Evolutionary conservation across 2,797 vertebrate genomes (phyloP).

Genomic region (Falco berigora): DNA sequence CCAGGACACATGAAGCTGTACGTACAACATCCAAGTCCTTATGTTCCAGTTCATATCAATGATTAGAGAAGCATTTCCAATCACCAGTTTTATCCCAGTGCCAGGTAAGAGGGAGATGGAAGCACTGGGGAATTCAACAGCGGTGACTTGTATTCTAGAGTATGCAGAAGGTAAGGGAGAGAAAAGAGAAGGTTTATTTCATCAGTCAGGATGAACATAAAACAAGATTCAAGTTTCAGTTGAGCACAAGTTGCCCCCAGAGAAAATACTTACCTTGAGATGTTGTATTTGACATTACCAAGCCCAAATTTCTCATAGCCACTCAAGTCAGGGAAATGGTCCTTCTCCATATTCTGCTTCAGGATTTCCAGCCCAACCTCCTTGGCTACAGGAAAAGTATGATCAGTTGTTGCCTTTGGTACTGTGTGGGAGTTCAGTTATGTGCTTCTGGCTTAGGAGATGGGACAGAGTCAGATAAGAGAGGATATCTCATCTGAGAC

Average conservation of each 20-base stretch:
- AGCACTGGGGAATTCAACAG: slow-evolving; percentile 64
- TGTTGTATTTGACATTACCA: slow-evolving; percentile 66
- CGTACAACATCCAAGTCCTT: slow-evolving; percentile 70
- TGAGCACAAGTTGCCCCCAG: not conserved
- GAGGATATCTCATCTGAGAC: not conserved
- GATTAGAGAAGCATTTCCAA: slow-evolving; percentile 59
- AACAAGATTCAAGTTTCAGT: not conserved
- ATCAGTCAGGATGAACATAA: not conserved
- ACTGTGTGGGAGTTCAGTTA: not conserved
- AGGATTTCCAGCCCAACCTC: slow-evolving; percentile 60
- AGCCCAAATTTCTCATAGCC: slow-evolving; percentile 62
- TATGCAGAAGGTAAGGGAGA: not conserved
- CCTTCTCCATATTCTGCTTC: slow-evolving; percentile 60
- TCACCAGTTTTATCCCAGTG: slow-evolving; percentile 59
- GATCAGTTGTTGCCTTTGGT: not conserved
- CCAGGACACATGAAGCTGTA: not conserved
- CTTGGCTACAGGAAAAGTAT: slow-evolving; percentile 55
- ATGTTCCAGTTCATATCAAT: slow-evolving; percentile 58
- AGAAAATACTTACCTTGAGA: slow-evolving; percentile 63
- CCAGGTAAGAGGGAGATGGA: slow-evolving; percentile 60
- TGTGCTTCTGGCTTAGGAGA: not conserved
- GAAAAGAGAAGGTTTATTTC: not conserved
- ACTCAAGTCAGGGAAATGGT: slow-evolving; percentile 50
- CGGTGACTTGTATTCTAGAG: slow-evolving; percentile 63
- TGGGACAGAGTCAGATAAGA: not conserved